Evolutionary conservation across 2,888 invertebrate species (phyloP), one percentile per base, ranked within the genome.

Genomic region (Coleophora flavipennella): DNA sequence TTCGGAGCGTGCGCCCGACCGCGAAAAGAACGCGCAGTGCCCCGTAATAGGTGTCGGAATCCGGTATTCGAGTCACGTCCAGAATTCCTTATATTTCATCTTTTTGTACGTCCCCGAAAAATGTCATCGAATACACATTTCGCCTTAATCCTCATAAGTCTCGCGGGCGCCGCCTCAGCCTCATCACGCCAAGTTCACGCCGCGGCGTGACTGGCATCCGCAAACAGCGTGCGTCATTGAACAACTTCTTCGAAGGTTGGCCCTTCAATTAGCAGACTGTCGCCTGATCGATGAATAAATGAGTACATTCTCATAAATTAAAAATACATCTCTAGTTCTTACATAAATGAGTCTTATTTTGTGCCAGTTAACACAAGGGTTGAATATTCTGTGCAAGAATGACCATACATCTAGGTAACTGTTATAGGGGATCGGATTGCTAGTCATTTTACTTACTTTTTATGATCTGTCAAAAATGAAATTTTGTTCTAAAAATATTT

Each of bases 71-170:
- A 60, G 76, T 81, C 84, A 84, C 84, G 84, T 83, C 67, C 67
- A 77, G 68, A 81, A 80, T 84, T 83, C 72, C 81, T 79, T 83
- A 84, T 83, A 80, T 83, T 81, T 83, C 83, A 80, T 84, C 80
- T 83, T 83, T 81, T 83, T 78, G 74, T 69, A 75, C 75, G 73
- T 72, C 64, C 74, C 71, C 78, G 73, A 80, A 83, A 83, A 84
- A 84, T 83, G 84, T 80, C 84, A 84, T 84, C 83, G 83, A 84
- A 84, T 83, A 83, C 83, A 78, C 83, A 83, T 83, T 83, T 84
- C 77, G 76, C 67, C 74, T 77, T 84, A 84, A 84, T 83, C 81
- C 81, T 79, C 71, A 76, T 81, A 80, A 83, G 81, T 80, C 80
- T 74, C 72, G 68, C 73, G 72, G 78, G 75, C 29, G 29, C n/a